A percentile compares a stretch with the other conserved stretches of the same genome.
Conservation (phyloP, 1,140 invertebrate genomes). For the Cyphomyrmex costatus region DNA sequence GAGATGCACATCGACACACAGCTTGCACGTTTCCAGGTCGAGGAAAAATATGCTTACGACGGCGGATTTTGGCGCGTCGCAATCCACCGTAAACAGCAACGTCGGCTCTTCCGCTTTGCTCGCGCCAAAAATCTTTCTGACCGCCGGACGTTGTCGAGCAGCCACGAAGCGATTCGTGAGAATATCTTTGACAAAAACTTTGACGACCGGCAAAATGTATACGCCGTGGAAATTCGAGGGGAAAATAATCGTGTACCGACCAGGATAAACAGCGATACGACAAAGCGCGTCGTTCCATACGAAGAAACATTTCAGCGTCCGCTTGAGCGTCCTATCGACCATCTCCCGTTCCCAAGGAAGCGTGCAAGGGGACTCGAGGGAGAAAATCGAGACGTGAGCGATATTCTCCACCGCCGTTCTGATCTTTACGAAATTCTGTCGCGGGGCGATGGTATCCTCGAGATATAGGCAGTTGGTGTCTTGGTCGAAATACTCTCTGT, state of each 20-base stretch:
- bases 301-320: not conserved
- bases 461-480: slow-evolving; percentile 59
- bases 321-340: not conserved
- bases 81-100: not conserved
- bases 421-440: slow-evolving; percentile 7
- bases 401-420: not conserved
- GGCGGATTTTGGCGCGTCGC: not conserved
- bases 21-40: not conserved
- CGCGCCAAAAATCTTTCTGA: not conserved
- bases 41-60: not conserved
- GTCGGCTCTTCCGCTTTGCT: not conserved
- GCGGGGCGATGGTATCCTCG: slow-evolving; percentile 33
- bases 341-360: not conserved
- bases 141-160: slow-evolving; percentile 10
- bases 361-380: not conserved
- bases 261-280: slow-evolving; percentile 24
- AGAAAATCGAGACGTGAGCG: not conserved
- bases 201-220: slow-evolving; percentile 5
- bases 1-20: not conserved
- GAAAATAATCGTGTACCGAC: slow-evolving; percentile 17
- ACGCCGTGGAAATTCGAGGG: slow-evolving; percentile 8
- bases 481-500: slow-evolving; percentile 51
- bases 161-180: slow-evolving; percentile 8
- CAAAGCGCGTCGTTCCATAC: not conserved
- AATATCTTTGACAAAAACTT: slow-evolving; percentile 6